Evolutionary conservation across 2,888 invertebrate genomes (phyloP).

Genomic region (Chloroclysta siterata): DNA sequence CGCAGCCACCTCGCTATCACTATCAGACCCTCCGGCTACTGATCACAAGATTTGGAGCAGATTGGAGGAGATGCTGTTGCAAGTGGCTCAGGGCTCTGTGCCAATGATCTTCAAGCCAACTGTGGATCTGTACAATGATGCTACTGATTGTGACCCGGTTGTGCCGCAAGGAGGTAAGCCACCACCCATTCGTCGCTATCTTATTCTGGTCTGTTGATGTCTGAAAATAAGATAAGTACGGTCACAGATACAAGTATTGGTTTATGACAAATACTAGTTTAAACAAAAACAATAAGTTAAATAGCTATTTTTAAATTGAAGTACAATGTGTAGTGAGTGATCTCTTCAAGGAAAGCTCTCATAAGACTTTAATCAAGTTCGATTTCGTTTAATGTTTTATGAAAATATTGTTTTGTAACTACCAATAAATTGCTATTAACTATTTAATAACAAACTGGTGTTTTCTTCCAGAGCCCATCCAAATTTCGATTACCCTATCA

Average conservation of each 20-base stretch:
- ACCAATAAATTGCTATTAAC: too few species aligned
- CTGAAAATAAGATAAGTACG: neutral
- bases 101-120: slow-evolving; percentile 92
- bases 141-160: slow-evolving; percentile 88
- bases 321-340: neutral
- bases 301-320: too few species aligned
- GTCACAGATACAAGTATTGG: too few species aligned
- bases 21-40: slow-evolving; percentile 56
- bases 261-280: too few species aligned
- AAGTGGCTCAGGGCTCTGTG: slow-evolving; percentile 87
- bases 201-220: neutral
- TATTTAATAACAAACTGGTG: neutral
- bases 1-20: slow-evolving; percentile 80
- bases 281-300: too few species aligned
- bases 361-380: too few species aligned
- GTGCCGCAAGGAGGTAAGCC: slow-evolving; percentile 89
- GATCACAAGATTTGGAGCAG: slow-evolving; percentile 86
- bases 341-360: neutral
- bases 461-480: slow-evolving; percentile 88
- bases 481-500: slow-evolving; percentile 89
- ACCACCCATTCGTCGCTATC: neutral
- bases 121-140: slow-evolving; percentile 88
- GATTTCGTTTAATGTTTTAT: too few species aligned
- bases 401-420: too few species aligned
- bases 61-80: slow-evolving; percentile 91